Evolutionary conservation across 2,797 vertebrate genomes (phyloP), one percentile per base, ranked within the genome.

Genomic region (Chloroceryle inda): DNA sequence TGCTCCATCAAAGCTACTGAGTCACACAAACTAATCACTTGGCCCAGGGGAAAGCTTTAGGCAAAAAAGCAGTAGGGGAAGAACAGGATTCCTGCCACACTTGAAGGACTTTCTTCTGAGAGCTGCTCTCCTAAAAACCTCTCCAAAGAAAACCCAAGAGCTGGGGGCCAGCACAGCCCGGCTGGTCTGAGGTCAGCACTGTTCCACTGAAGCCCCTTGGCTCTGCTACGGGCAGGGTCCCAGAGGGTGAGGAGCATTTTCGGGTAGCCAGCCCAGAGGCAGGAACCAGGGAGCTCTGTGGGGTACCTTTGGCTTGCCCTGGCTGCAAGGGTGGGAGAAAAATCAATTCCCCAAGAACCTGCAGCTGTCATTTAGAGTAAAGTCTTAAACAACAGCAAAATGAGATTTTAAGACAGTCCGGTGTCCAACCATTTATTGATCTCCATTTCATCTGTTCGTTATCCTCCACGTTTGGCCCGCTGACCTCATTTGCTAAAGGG

Each of bases 1-100:
- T 76, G 90, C 83, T 94, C 94, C 92, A 88, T 96, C 96, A 91
- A 85, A 94, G 91, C 82, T 50, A 89, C 93, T 88, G 88, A 96
- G 85, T 93, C 94, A 95, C 89, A 75, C 68, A 23, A 75, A 85
- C 68, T 91, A 71, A 91, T 94, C 44, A 19, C 66, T 55, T 93
- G 90, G 90, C 94, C 88, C 95, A 59, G 52, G 73, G 92, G 85
- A 84, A 88, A 73, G 93, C 87, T 90, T 53, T 66, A 58, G 80
- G 90, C 47, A 76, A 86, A 84, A 85, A 88, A 73, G 80, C 85
- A 76, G 40, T 42, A 76, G 88, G 72, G 44, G 77, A 81, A 84
- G 62, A 83, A 35, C 83, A 92, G 1, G 4, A 84, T 81, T 96
- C 24, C 24, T 73, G 59, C 77, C 38, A 29, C 3, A 2, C 42